Base-by-base conservation (phyloP, 2,797 vertebrate species). In the Hypotaenidia okinawae region DNA sequence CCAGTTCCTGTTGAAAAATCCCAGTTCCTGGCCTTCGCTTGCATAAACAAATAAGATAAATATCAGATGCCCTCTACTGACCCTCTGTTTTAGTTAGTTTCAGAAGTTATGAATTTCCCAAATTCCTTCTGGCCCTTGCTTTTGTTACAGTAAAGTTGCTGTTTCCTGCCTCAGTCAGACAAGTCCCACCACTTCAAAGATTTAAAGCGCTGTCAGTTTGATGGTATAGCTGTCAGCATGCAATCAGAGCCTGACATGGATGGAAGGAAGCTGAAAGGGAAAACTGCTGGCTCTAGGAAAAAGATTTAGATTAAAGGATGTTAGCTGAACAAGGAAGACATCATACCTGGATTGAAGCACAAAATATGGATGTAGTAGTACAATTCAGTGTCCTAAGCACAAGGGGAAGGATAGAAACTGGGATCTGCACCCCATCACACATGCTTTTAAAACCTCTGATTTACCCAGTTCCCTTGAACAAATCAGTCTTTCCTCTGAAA, bases 21-120 rank as follows among this genome's bases (percentile, higher is more conserved):
- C 37, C 37, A 80, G 51, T 89, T 93, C 58, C 77, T 76, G 75
- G 23, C 24, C 39, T 67, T 35, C 5, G 64, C 14, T 94, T 73
- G 30, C 16, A 88, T 68, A 90, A 94, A 92, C 15, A 94, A 92
- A 59, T 73, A 73, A 82, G 57, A 82, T 45, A 94, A 93, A 87
- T 88, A 93, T 93, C 91, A 85, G 62, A 79, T 91, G 83, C 73
- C 87, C 55, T 94, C 61, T 88, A 45, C 69, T 0, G 5, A 66
- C 21, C n/a, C 79, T 58, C 10, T 82, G n/a, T 93, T 96, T 86
- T 89, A 74, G 30, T 73, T 61, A 80, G 35, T 67, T 93, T 90
- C 94, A 90, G 39, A 87, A 94, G 83, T 88, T 76, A 88, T 30
- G 85, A 79, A 90, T 89, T 94, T 94, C 70, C 47, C 37, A 84